phyloP scores from a whole-genome alignment of 2,888 invertebrate species.

The Polydrusus tereticollis region DNA sequence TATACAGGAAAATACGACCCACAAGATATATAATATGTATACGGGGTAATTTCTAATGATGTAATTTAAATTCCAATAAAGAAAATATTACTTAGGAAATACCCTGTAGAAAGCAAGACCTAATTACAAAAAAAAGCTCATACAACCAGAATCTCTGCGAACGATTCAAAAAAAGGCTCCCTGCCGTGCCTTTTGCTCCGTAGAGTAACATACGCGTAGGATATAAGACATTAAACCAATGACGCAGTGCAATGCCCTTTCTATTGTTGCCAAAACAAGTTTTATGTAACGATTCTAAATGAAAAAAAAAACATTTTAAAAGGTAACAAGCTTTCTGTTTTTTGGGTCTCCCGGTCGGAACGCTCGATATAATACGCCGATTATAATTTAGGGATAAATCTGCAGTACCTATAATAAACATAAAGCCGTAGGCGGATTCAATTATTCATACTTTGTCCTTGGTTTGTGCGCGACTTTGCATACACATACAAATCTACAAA shows the following conservation, averaged over 20 bases:
- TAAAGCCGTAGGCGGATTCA: background rate
- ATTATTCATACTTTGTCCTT: conserved; percentile 14
- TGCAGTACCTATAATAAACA: background rate
- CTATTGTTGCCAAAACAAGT: conserved; percentile 6
- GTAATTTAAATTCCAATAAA: too few species aligned
- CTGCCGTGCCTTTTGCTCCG: too few species aligned
- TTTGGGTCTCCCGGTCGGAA: background rate
- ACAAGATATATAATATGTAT: too few species aligned
- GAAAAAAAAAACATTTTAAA: background rate
- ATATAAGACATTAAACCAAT: background rate
- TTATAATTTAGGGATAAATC: background rate
- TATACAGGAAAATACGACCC: too few species aligned
- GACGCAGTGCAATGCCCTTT: background rate
- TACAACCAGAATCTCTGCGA: too few species aligned
- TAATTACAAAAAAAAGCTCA: too few species aligned
- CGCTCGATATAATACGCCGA: background rate
- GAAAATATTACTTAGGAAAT: too few species aligned
- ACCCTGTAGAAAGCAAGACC: too few species aligned
- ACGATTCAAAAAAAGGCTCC: too few species aligned
- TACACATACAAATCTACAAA: background rate
- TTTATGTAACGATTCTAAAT: background rate
- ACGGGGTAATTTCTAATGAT: too few species aligned
- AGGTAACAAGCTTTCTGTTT: too few species aligned
- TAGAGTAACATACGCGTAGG: too few species aligned
- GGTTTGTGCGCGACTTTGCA: conserved; percentile 3